phyloP scores from a whole-genome alignment of 2,888 invertebrate genomes.

The Adineta ricciae region DNA sequence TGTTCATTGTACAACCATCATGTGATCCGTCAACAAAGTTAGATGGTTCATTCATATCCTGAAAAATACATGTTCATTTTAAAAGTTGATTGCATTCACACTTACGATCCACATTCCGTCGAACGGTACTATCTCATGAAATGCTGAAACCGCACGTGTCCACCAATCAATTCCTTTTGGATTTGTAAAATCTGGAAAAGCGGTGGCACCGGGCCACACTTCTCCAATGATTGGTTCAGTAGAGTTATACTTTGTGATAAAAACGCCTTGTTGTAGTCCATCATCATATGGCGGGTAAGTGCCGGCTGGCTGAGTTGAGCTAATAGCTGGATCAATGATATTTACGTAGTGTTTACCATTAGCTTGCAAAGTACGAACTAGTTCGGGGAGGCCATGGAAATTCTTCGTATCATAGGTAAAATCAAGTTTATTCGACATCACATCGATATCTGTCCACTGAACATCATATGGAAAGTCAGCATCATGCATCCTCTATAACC shows the following conservation, averaged over 20 bases:
- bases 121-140: slow-evolving; percentile 37
- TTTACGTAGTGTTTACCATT: slow-evolving; percentile 42
- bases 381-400: slow-evolving; percentile 38
- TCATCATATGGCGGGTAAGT: slow-evolving; percentile 66
- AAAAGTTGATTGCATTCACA: no score
- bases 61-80: no score
- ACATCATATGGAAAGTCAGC: not conserved
- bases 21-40: slow-evolving; percentile 44
- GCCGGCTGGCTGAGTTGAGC: slow-evolving; percentile 57
- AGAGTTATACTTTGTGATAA: slow-evolving; percentile 60
- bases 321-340: slow-evolving; percentile 61
- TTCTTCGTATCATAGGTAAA: slow-evolving; percentile 41
- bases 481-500: not conserved
- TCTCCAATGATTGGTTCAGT: slow-evolving; percentile 45
- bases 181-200: slow-evolving; percentile 43
- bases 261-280: slow-evolving; percentile 63
- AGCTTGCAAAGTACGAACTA: slow-evolving; percentile 40
- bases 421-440: slow-evolving; percentile 40
- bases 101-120: no score
- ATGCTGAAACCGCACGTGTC: slow-evolving; percentile 38
- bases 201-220: slow-evolving; percentile 42
- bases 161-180: slow-evolving; percentile 41
- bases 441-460: slow-evolving; percentile 39
- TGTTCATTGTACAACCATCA: slow-evolving; percentile 39
- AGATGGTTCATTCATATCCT: slow-evolving; percentile 48